These are phyloP conservation scores for Trematomus bernacchii DNA, from an alignment of 2,797 vertebrate genomes.

Conservation along the genomic window DNA sequence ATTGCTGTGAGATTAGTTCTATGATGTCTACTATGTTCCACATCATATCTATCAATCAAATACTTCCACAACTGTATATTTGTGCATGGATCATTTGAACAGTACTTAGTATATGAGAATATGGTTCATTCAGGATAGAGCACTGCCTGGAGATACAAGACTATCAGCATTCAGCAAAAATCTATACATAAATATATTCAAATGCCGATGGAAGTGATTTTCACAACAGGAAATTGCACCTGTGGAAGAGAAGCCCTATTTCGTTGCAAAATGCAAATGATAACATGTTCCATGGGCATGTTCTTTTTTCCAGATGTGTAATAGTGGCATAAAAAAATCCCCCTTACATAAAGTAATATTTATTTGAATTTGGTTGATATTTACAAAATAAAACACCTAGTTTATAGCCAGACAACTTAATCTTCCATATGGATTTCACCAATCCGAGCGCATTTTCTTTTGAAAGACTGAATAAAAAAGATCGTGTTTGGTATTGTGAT, in stretches of 20 bases:
- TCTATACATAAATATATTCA: slow-evolving; percentile 60
- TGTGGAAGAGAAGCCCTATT: no score
- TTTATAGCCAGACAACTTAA: slow-evolving; percentile 31
- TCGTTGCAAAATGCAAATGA: no score
- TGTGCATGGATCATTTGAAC: slow-evolving; percentile 1
- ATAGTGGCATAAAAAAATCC: no score
- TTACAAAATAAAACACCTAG: slow-evolving; percentile 48
- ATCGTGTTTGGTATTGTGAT: slow-evolving; percentile 24
- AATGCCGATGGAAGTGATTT: slow-evolving; percentile 38
- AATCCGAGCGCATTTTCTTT: slow-evolving; percentile 1
- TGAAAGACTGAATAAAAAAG: slow-evolving; percentile 8
- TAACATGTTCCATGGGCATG: no score
- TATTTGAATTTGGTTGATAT: background rate
- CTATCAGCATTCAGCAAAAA: slow-evolving; percentile 35
- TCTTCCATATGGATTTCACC: background rate
- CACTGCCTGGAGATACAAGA: slow-evolving; percentile 4
- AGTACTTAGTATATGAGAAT: slow-evolving; percentile 3
- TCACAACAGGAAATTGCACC: slow-evolving; percentile 42
- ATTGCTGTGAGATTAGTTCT: slow-evolving; percentile 8
- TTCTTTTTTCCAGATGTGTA: no score
- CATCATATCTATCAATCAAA: background rate
- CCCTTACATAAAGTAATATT: no score
- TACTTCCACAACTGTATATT: background rate
- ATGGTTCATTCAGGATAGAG: slow-evolving; percentile 28
- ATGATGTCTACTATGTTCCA: background rate